Evolutionary conservation across 2,888 invertebrate genomes (phyloP).

Genomic region (Spilosoma lubricipeda): DNA sequence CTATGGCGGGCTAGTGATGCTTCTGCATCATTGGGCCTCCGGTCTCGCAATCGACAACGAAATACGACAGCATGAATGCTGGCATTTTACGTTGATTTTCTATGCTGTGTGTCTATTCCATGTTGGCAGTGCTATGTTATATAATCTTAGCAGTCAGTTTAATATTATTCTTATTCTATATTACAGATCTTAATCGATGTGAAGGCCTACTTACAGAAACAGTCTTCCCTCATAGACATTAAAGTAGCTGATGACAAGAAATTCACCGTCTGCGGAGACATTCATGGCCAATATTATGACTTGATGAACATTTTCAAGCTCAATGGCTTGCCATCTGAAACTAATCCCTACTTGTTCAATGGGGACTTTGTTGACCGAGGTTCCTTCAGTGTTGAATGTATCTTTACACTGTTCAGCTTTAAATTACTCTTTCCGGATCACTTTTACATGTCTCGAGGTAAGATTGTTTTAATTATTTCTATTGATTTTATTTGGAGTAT

Average conservation of each 20-base stretch:
- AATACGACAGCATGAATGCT: too few species aligned
- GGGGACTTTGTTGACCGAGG: slow-evolving; percentile 99
- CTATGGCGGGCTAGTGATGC: too few species aligned
- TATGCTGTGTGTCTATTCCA: too few species aligned
- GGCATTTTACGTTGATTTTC: too few species aligned
- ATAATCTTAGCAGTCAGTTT: neutral
- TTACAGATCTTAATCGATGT: slow-evolving; percentile 95
- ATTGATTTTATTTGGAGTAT: neutral
- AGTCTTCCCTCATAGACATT: slow-evolving; percentile 96
- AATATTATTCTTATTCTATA: neutral
- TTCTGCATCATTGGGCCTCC: too few species aligned
- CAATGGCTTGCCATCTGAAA: slow-evolving; percentile 97
- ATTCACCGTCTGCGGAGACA: slow-evolving; percentile 99
- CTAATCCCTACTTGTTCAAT: slow-evolving; percentile 99
- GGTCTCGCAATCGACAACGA: too few species aligned
- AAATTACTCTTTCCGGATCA: slow-evolving; percentile 98
- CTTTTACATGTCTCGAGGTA: slow-evolving; percentile 99
- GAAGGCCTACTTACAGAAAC: slow-evolving; percentile 92
- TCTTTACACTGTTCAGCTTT: slow-evolving; percentile 98
- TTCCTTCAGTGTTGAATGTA: slow-evolving; percentile 99
- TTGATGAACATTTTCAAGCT: slow-evolving; percentile 98
- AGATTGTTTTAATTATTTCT: slow-evolving; percentile 60
- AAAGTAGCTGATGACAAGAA: slow-evolving; percentile 94
- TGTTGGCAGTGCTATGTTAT: neutral
- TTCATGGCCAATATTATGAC: slow-evolving; percentile 99